Base-by-base conservation (phyloP, 2,888 invertebrate genomes). In the Gymnoscelis rufifasciata region DNA sequence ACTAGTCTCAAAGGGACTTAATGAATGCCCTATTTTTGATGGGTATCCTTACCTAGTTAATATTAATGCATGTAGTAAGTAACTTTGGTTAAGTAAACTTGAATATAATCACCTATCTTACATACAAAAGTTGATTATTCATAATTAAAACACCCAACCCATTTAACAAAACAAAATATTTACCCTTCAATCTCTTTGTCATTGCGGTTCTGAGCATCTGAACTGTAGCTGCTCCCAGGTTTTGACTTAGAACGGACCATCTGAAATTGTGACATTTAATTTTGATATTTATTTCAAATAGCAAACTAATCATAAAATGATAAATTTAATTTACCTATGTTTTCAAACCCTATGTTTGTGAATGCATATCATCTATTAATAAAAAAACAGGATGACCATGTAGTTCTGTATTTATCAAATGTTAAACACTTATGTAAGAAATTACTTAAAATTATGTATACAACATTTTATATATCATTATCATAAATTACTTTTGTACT, bases 101-200 rank as follows among this genome's bases (percentile, higher is more conserved):
- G n/a, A n/a, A n/a, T n/a, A n/a, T n/a, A n/a, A n/a, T n/a, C n/a
- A n/a, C n/a, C n/a, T n/a, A n/a, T n/a, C n/a, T n/a, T n/a, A n/a
- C n/a, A n/a, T n/a, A n/a, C n/a, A n/a, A n/a, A n/a, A n/a, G n/a
- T n/a, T n/a, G n/a, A n/a, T n/a, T n/a, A n/a, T n/a, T n/a, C n/a
- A n/a, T n/a, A n/a, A n/a, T n/a, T n/a, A n/a, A n/a, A n/a, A n/a
- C 5, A 19, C 5, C 19, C 5, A 19, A 3, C 5, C 14, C 43
- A 36, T 31, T 7, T 12, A 14, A 2, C 28, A 40, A 44, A 43
- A 15, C 12, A 29, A 35, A 45, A 80, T 82, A 83, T 75, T 87
- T 88, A 88, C 88, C 88, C 75, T 71, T 86, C 74, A 75, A 88
- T 77, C 65, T 78, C 78, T 82, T 80, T 84, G 68, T 86, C 87